Conservation (phyloP, 2,797 vertebrate genomes). For the Microctenopoma lineatum region DNA sequence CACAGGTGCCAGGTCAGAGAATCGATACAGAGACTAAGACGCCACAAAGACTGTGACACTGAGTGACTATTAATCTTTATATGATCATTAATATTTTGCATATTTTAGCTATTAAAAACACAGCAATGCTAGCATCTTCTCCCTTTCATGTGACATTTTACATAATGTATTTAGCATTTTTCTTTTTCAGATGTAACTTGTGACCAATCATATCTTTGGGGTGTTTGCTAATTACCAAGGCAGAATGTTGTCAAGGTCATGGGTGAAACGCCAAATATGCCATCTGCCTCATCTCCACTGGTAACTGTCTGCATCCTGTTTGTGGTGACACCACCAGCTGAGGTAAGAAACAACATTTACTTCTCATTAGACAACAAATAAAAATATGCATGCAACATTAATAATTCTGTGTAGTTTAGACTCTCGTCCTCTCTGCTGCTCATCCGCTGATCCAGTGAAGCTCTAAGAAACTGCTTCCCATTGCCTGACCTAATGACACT, state of each 20-base stretch:
- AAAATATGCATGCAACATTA: neutral
- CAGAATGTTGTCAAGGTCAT: slow-evolving; percentile 64
- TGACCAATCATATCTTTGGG: slow-evolving; percentile 37
- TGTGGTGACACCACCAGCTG: slow-evolving; percentile 13
- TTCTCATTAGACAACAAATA: neutral
- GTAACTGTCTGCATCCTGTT: slow-evolving; percentile 65
- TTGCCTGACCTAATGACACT: slow-evolving; percentile 59
- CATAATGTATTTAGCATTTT: too few relatives aligned
- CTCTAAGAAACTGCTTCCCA: slow-evolving; percentile 35
- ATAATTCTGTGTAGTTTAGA: neutral
- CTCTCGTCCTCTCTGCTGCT: slow-evolving; percentile 1
- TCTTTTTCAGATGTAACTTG: slow-evolving; percentile 1
- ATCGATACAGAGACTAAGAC: too few relatives aligned
- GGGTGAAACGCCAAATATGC: slow-evolving; percentile 68
- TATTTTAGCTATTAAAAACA: neutral
- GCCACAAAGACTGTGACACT: too few relatives aligned
- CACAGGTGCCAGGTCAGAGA: slow-evolving; percentile 33
- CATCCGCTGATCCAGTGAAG: slow-evolving; percentile 3
- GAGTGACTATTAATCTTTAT: neutral
- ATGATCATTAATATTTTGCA: neutral
- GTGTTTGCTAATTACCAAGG: slow-evolving; percentile 44
- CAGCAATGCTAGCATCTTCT: neutral
- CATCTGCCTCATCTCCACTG: slow-evolving; percentile 64
- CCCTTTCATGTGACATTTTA: too few relatives aligned
- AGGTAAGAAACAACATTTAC: slow-evolving; percentile 10